These are phyloP conservation scores for Helobdella robusta DNA, from an alignment of 2,888 invertebrate genomes.

Conservation along the genomic window DNA sequence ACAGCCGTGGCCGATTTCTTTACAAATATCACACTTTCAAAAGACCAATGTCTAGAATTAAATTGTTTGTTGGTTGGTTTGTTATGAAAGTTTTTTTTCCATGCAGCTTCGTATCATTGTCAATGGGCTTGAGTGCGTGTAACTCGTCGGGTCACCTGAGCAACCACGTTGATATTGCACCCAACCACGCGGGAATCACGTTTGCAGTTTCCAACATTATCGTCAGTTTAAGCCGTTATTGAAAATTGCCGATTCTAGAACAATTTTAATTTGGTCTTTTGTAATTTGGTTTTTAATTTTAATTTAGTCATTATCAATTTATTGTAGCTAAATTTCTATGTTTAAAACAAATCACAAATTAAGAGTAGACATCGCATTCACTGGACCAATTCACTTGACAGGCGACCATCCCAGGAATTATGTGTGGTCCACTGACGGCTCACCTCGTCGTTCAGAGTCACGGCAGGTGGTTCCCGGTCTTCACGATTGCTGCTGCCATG, in stretches of 20 bases:
- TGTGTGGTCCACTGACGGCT: constrained; percentile 67
- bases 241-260: too few species aligned
- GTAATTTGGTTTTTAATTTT: too few species aligned
- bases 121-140: constrained; percentile 66
- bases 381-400: too few species aligned
- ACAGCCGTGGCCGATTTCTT: not conserved
- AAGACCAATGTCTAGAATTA: not conserved
- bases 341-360: too few species aligned
- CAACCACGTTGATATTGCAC: constrained; percentile 68
- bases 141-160: constrained; percentile 68
- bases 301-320: too few species aligned
- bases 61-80: not conserved
- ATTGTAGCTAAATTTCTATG: too few species aligned
- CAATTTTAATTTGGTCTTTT: too few species aligned
- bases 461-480: constrained; percentile 67
- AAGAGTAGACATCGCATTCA: too few species aligned
- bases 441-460: constrained; percentile 62
- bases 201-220: constrained; percentile 68
- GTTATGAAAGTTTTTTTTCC: not conserved
- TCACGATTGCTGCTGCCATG: constrained; percentile 62
- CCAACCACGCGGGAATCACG: constrained; percentile 66
- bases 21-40: not conserved
- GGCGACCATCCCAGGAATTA: constrained; percentile 66
- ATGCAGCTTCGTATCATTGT: constrained; percentile 60
- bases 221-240: constrained; percentile 52